These are phyloP conservation scores for Boleophthalmus pectinirostris DNA, from an alignment of 2,113 vertebrate species.

Conservation along the genomic window DNA sequence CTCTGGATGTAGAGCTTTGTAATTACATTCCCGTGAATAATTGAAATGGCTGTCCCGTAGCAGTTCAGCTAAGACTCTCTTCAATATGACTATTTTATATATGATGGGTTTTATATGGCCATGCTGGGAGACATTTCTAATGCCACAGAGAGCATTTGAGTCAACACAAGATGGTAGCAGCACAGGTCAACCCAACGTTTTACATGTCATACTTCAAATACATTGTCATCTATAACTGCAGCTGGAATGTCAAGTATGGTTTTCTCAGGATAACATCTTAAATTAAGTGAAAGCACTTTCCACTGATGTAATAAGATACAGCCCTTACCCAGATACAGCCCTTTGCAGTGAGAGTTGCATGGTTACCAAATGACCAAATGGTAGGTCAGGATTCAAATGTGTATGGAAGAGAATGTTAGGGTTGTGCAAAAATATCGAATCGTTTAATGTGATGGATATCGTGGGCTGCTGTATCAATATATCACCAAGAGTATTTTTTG, in stretches of 20 bases:
- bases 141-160: slow-evolving; percentile 13
- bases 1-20: slow-evolving; percentile 51
- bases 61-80: slow-evolving; percentile 63
- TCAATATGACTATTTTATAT: slow-evolving; percentile 69
- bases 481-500: too few relatives aligned
- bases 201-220: slow-evolving; percentile 19
- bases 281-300: background rate
- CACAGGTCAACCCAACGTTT: slow-evolving; percentile 13
- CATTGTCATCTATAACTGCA: slow-evolving; percentile 26
- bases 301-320: background rate
- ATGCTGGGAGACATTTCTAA: slow-evolving; percentile 40
- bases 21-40: slow-evolving; percentile 76
- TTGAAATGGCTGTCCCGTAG: slow-evolving; percentile 66
- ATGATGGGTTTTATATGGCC: slow-evolving; percentile 53
- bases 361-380: background rate
- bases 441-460: too few relatives aligned
- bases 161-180: slow-evolving; percentile 30
- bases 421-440: too few relatives aligned
- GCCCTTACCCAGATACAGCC: background rate
- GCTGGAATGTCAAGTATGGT: background rate
- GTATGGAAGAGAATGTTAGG: background rate
- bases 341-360: background rate
- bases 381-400: background rate
- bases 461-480: too few relatives aligned
- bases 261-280: background rate